phyloP scores from a whole-genome alignment of 2,797 vertebrate species.

The Pogoniulus pusillus region DNA sequence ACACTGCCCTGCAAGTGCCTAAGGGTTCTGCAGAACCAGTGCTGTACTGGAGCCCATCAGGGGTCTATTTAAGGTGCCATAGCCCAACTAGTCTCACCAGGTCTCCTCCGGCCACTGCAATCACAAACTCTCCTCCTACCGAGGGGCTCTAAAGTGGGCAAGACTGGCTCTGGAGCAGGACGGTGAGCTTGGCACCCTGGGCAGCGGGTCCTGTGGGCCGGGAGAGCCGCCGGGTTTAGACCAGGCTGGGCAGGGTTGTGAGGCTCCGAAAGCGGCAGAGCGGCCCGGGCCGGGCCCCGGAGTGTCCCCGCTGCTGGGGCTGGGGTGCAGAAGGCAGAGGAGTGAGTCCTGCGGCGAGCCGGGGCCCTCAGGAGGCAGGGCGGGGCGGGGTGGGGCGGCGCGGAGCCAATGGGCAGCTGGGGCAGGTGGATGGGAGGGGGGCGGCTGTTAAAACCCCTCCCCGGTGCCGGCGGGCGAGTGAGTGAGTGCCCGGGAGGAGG shows the following conservation, averaged over 20 bases:
- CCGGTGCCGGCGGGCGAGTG: neutral
- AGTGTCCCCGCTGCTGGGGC: accelerated
- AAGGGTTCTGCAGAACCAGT: neutral
- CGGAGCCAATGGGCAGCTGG: conserved; percentile 50
- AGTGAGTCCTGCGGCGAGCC: neutral
- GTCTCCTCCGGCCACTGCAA: neutral
- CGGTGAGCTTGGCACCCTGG: neutral
- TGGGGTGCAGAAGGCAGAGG: neutral
- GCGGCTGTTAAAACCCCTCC: neutral
- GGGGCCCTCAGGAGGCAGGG: neutral
- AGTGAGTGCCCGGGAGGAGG: conserved; percentile 15
- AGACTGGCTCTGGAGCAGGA: neutral
- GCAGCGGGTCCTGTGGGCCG: neutral
- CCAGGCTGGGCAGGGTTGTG: neutral
- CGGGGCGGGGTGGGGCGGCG: neutral
- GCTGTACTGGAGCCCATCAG: neutral
- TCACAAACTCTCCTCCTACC: accelerated
- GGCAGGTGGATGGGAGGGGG: neutral
- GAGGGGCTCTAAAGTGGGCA: neutral
- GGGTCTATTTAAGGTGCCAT: accelerated
- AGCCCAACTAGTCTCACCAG: neutral
- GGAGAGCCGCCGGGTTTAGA: neutral
- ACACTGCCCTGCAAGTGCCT: neutral
- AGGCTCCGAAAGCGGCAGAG: neutral
- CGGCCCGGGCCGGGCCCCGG: accelerated